Conservation (phyloP, 2,797 vertebrate genomes). For the Lagorchestes hirsutus region DNA sequence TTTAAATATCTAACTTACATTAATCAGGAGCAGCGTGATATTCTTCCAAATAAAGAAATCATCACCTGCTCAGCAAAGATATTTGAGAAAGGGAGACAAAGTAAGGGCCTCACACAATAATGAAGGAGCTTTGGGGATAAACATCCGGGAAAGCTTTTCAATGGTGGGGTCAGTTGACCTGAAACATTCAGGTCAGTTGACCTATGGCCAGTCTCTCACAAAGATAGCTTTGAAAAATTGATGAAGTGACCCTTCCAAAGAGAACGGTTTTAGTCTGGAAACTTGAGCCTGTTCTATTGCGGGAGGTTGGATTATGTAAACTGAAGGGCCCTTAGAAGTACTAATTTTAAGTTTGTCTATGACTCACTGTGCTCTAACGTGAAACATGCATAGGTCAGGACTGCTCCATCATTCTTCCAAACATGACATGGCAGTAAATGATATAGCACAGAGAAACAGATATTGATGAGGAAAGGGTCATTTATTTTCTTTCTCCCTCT, state of each 20-base stretch:
- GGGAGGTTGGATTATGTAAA: not conserved
- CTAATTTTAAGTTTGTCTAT: not conserved
- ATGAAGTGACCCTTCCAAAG: not conserved
- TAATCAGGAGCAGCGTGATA: not conserved
- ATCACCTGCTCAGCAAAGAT: not conserved
- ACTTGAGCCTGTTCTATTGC: not conserved
- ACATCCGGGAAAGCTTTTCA: not conserved
- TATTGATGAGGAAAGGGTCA: not conserved
- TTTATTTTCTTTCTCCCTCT: not conserved
- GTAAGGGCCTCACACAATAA: not conserved
- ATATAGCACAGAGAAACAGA: not conserved
- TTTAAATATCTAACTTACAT: not conserved
- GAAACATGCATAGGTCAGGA: not conserved
- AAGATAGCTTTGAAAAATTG: conserved; percentile 1
- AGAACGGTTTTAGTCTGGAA: not conserved
- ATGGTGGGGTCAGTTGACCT: not conserved
- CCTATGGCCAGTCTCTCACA: not conserved
- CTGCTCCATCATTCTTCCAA: not conserved
- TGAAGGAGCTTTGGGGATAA: not conserved
- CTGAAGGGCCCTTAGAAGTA: not conserved
- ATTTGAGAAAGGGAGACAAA: not conserved
- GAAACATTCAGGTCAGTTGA: not conserved
- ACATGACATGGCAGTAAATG: not conserved
- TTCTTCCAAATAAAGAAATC: not conserved
- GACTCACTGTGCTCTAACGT: not conserved